phyloP scores from a whole-genome alignment of 2,113 vertebrate genomes.

The Oenanthe oenanthe region DNA sequence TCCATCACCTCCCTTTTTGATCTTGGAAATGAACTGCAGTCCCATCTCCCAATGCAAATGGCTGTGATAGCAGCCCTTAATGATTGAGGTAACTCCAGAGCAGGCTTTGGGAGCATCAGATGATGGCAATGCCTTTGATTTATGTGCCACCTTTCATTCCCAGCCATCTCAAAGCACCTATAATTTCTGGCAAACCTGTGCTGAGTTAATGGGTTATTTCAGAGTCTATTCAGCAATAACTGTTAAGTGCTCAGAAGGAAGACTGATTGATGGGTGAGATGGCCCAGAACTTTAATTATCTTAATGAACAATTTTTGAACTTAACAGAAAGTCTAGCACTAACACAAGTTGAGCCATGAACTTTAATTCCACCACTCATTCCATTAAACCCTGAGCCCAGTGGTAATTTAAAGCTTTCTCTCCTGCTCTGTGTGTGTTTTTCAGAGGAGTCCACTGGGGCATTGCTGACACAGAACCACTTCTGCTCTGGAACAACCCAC shows the following conservation, averaged over 20 bases:
- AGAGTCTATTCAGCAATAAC: conserved; percentile 47
- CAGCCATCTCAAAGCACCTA: conserved; percentile 45
- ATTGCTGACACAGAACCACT: neutral
- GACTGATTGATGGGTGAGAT: conserved; percentile 45
- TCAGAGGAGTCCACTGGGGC: neutral
- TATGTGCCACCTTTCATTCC: conserved; percentile 34
- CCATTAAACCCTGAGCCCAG: neutral
- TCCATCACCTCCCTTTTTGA: conserved; percentile 14
- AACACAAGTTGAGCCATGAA: neutral
- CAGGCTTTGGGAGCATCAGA: neutral
- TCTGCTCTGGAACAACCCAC: neutral
- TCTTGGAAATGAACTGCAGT: neutral
- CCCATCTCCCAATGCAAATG: conserved; percentile 8
- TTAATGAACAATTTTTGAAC: conserved; percentile 23
- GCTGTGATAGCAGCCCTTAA: neutral
- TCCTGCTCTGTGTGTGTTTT: neutral
- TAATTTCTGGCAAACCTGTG: conserved; percentile 41
- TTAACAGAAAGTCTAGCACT: neutral
- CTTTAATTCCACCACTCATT: conserved; percentile 7
- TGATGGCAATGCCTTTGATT: conserved; percentile 40
- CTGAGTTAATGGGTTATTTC: conserved; percentile 36
- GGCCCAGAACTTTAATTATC: conserved; percentile 48
- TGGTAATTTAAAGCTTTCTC: neutral
- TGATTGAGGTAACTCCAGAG: conserved; percentile 24
- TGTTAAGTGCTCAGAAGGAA: conserved; percentile 35